phyloP scores from a whole-genome alignment of 2,113 vertebrate genomes.

The Neogale vison region DNA sequence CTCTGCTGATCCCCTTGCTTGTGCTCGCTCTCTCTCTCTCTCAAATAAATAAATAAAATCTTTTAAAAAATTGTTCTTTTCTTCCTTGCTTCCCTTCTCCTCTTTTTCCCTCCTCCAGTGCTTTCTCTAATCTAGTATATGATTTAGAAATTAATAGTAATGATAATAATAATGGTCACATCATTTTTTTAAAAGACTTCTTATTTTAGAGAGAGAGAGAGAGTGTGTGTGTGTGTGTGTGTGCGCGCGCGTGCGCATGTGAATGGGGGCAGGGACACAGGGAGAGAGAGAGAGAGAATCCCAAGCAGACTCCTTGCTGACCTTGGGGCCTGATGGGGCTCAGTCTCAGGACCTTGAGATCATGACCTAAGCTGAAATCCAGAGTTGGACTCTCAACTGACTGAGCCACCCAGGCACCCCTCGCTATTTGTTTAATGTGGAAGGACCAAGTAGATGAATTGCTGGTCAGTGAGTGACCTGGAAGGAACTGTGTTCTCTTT shows the following conservation, averaged over 20 bases:
- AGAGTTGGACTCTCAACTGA: background rate
- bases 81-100: background rate
- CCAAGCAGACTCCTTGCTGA: background rate
- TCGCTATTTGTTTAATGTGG: background rate
- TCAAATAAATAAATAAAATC: no score
- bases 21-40: no score
- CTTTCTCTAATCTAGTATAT: background rate
- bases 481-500: background rate
- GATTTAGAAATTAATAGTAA: background rate
- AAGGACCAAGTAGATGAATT: background rate
- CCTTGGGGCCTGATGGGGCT: background rate
- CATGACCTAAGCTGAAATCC: background rate
- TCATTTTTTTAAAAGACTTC: background rate
- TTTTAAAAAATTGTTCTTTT: background rate
- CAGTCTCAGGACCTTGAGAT: background rate
- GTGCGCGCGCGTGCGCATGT: fast-evolving
- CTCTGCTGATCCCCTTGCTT: no score
- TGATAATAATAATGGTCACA: background rate
- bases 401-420: background rate
- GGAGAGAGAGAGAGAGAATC: background rate
- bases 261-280: background rate
- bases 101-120: background rate
- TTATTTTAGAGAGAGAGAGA: background rate
- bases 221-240: no score
- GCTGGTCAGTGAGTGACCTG: background rate